Base-by-base conservation (phyloP, 2,888 invertebrate species). In the Physocephala rufipes region DNA sequence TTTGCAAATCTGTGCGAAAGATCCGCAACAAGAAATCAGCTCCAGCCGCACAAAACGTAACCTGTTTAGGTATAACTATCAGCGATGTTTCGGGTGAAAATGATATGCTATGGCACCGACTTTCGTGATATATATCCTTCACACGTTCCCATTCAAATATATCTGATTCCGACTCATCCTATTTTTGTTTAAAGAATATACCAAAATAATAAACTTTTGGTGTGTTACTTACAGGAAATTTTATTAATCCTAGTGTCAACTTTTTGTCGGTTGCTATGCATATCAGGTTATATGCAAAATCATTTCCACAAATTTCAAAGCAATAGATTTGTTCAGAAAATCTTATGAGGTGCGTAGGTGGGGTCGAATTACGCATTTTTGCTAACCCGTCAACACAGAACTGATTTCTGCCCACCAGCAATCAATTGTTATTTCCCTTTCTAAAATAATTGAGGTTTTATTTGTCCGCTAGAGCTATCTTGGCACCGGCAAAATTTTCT, bases 81-180 rank as follows among this genome's bases (percentile, higher is more conserved):
- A 91, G 79, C 0, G 89, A 89, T 13, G 91, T 90, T 78, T 90
- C 89, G 26, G 91, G 90, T 59, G 91, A 90, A 84, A 91, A 88
- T 28, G 88, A 87, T 12, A 91, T 80, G 1, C 88, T 87, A 74
- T 89, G 88, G 70, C 89, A 88, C 73, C 89, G 86, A 12, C 86
- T 87, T 64, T 88, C 87, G 71, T 89, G 88, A 53, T 88, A 86
- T 75, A 91, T 88, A 74, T 90, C 89, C 75, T 88, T 87, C 1
- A 91, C 76, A 67, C 87, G 86, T 75, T 87, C 87, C 79, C 90
- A 88, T 63, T 87, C 86, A 67, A 90, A 85, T 65, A 86, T 85
- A 58, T 89, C 89, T 30, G 84, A 86, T 74, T 88, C 87, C 58
- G 88, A 87, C 76, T 89, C 89, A 85, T 89, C 84, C 85, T 87